These are phyloP conservation scores for Lacerta agilis DNA, from an alignment of 2,797 vertebrate species.

Conservation along the genomic window DNA sequence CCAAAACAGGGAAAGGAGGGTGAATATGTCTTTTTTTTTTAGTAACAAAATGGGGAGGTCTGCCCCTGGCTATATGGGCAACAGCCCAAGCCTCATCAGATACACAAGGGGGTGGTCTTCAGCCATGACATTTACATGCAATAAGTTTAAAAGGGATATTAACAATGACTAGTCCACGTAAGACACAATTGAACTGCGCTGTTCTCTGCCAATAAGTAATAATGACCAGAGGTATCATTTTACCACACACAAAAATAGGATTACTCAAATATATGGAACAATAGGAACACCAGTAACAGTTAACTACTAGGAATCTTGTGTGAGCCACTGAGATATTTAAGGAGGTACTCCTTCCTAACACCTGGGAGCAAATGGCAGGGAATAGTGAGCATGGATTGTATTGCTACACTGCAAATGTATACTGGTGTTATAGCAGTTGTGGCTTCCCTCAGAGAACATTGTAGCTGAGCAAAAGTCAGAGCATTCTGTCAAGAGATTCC, in stretches of 20 bases:
- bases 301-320: background rate
- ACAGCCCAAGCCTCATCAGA: background rate
- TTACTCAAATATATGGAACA: background rate
- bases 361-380: background rate
- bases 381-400: background rate
- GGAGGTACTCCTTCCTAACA: background rate
- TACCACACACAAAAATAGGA: background rate
- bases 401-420: background rate
- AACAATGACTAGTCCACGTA: conserved; percentile 8
- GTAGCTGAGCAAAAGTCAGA: too few species aligned
- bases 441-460: too few species aligned
- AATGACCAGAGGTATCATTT: background rate
- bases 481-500: too few species aligned
- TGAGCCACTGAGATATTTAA: background rate
- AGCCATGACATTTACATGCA: background rate
- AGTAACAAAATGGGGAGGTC: background rate
- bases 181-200: background rate
- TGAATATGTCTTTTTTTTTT: background rate
- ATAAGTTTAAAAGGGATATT: conserved; percentile 7
- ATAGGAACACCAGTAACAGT: background rate
- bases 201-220: background rate
- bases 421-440: background rate
- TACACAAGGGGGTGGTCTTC: background rate
- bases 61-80: background rate
- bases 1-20: background rate